Percentiles rank a stretch among this genome's conserved stretches.
These are phyloP conservation scores for Thumatha senex DNA, from an alignment of 2,888 invertebrate genomes.

Conservation along the genomic window DNA sequence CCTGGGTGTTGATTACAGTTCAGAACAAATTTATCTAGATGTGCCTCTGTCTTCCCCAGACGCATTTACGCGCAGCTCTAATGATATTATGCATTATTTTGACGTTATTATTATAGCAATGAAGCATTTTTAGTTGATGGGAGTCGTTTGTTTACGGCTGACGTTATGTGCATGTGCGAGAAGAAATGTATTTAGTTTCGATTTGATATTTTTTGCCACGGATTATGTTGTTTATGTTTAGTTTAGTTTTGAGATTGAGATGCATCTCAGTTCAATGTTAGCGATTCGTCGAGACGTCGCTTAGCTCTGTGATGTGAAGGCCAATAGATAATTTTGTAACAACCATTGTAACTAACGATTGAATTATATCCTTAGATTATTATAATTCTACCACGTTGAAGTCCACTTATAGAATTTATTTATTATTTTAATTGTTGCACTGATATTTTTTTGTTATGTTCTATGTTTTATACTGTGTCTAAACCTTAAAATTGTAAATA, in stretches of 20 bases:
- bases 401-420: conserved; percentile 73
- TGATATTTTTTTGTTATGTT: conserved; percentile 80
- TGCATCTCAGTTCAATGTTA: conserved; percentile 27
- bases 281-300: conserved; percentile 63
- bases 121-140: conserved; percentile 42
- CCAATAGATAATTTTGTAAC: conserved; percentile 81
- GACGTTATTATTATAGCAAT: conserved; percentile 17
- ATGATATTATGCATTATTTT: conserved; percentile 28
- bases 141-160: conserved; percentile 32
- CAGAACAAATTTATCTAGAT: conserved; percentile 42
- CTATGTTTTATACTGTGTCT: conserved; percentile 79
- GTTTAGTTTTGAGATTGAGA: conserved; percentile 27
- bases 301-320: conserved; percentile 81
- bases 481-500: conserved; percentile 79
- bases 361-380: conserved; percentile 69
- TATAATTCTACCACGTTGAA: conserved; percentile 79
- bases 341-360: conserved; percentile 78
- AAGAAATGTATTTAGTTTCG: conserved; percentile 31
- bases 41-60: conserved; percentile 41
- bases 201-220: conserved; percentile 30
- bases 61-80: conserved; percentile 55
- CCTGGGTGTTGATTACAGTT: conserved; percentile 57
- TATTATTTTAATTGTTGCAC: conserved; percentile 82
- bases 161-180: conserved; percentile 31
- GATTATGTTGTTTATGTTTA: conserved; percentile 27